Evolutionary conservation across 2,888 invertebrate genomes (phyloP).

Genomic region (Strigamia transsilvanica): DNA sequence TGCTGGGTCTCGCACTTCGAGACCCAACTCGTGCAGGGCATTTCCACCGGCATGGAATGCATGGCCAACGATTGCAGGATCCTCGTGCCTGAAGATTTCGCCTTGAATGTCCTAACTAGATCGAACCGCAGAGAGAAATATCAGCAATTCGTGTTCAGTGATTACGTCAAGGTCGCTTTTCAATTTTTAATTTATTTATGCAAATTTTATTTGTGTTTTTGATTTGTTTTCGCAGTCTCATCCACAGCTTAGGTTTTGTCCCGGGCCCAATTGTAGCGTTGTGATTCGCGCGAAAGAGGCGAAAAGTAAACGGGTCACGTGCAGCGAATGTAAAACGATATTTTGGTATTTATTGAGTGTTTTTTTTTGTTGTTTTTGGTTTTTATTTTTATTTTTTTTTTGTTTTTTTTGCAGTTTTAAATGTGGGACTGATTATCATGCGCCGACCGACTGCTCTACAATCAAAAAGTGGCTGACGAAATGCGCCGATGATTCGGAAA

Average conservation of each 20-base stretch:
- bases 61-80: conserved; percentile 96
- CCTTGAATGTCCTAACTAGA: conserved; percentile 82
- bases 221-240: conserved; percentile 62
- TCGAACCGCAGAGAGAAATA: conserved; percentile 88
- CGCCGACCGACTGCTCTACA: conserved; percentile 94
- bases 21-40: conserved; percentile 91
- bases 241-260: conserved; percentile 78
- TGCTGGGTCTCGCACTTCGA: conserved; percentile 98
- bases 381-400: neutral
- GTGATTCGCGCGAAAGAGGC: conserved; percentile 85
- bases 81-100: conserved; percentile 95
- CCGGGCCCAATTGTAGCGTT: conserved; percentile 92
- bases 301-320: conserved; percentile 85
- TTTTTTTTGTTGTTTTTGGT: too few relatives aligned
- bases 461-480: conserved; percentile 99
- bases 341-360: conserved; percentile 81
- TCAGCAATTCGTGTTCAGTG: conserved; percentile 94
- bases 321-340: conserved; percentile 84
- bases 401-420: conserved; percentile 70
- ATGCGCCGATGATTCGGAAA: conserved; percentile 99
- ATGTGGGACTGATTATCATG: conserved; percentile 97
- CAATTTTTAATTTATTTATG: conserved; percentile 16
- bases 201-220: conserved; percentile 3
- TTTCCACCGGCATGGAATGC: conserved; percentile 85
- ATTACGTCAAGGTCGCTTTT: conserved; percentile 78